Conservation (phyloP, 1,140 invertebrate genomes). For the Apis florea region DNA sequence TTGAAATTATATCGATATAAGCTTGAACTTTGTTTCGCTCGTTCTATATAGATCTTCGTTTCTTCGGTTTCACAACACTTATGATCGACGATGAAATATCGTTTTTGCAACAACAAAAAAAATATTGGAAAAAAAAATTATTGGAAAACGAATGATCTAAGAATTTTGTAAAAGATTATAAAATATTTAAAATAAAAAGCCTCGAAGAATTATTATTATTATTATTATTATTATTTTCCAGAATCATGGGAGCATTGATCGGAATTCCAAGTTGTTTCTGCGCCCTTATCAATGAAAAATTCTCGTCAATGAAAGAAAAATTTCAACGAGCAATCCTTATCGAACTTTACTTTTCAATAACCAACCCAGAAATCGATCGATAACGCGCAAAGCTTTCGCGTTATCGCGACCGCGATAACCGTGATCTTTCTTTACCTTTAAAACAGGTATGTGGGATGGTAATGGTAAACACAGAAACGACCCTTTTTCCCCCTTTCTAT, state of each 20-base stretch:
- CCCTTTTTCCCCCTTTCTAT: not conserved
- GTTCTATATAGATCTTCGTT: not conserved
- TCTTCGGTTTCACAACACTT: not conserved
- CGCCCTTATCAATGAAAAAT: too few relatives aligned
- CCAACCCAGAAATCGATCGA: slow-evolving; percentile 20
- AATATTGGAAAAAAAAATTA: not conserved
- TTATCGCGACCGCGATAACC: slow-evolving; percentile 51
- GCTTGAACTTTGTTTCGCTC: not conserved
- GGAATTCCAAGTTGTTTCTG: not conserved
- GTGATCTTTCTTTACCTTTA: slow-evolving; percentile 29
- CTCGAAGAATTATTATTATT: too few relatives aligned
- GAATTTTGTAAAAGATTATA: not conserved
- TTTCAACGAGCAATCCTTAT: slow-evolving; percentile 30
- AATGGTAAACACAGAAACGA: not conserved
- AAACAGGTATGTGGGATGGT: not conserved
- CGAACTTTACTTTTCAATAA: slow-evolving; percentile 46
- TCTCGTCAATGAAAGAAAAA: slow-evolving; percentile 6
- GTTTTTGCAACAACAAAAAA: not conserved
- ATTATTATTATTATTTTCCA: not conserved
- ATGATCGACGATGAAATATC: not conserved
- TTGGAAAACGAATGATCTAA: not conserved
- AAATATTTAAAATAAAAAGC: too few relatives aligned
- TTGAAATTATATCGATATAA: not conserved
- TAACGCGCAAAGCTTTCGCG: slow-evolving; percentile 45
- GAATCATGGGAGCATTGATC: not conserved